Conservation (phyloP, 2,113 vertebrate genomes). For the Pelecanoides urinatrix region DNA sequence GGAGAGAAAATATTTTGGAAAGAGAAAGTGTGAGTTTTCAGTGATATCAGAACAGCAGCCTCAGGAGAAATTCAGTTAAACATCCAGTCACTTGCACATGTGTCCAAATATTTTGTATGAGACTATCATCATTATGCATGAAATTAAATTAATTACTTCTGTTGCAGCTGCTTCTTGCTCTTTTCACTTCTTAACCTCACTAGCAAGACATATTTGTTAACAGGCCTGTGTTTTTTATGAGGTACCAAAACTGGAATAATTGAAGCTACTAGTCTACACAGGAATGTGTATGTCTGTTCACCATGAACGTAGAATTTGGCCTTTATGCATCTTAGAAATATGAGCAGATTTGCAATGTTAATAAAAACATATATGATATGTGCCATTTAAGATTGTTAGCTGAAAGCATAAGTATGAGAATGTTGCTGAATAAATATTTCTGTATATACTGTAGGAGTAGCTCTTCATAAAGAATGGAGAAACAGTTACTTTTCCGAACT, state of each 20-base stretch:
- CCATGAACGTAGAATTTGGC: background rate
- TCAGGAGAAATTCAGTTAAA: background rate
- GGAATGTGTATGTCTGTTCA: fast-evolving
- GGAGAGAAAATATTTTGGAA: background rate
- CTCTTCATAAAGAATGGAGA: background rate
- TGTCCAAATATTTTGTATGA: background rate
- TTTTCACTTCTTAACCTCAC: background rate
- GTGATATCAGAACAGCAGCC: fast-evolving
- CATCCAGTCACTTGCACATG: background rate
- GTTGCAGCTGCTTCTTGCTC: background rate
- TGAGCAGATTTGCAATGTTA: background rate
- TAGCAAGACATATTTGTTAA: background rate
- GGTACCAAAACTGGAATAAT: background rate
- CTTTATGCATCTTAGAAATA: background rate
- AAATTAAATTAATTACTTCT: background rate
- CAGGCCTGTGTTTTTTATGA: background rate
- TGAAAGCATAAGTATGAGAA: background rate
- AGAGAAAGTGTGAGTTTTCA: background rate
- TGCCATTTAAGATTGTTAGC: too few species aligned
- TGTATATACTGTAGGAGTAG: background rate
- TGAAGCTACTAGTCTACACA: background rate
- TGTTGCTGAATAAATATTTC: background rate
- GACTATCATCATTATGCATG: background rate
- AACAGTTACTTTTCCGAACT: background rate
- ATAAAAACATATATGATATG: background rate